Base-by-base conservation (phyloP, 1,140 invertebrate genomes). In the Sycophaga agraensis region DNA sequence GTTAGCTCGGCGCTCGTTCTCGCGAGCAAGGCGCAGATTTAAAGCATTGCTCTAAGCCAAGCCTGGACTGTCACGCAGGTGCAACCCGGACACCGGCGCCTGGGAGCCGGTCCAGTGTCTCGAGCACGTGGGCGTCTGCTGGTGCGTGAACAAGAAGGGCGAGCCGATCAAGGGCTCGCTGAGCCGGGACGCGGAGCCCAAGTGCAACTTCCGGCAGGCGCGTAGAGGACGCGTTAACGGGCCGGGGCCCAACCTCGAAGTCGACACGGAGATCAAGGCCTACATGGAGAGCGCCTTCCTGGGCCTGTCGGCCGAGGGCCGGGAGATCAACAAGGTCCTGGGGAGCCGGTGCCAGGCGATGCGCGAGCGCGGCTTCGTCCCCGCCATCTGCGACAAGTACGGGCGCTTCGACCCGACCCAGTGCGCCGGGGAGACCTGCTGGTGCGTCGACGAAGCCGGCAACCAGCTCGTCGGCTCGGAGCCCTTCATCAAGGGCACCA, bases 401-500 rank as follows among this genome's bases (percentile, higher is more conserved):
- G 90, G 91, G 2, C 83, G 85, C 66, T 93, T 92, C 72, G 80
- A 86, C 2, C 85, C 91, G 0, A 87, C 84, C 0, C 91, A 93
- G 69, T 93, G 91, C 69, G 86, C 86, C 28, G 84, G 84, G 1
- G 85, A 85, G 1, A 84, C 83, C 22, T 94, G 91, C 73, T 93
- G 91, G 91, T 94, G 91, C 74, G 91, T 93, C 3, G 91, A 94
- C 74, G 90, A 91, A 61, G 90, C 90, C 1, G 91, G 91, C 9
- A 91, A 92, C 77, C 88, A 90, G 65, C 72, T 91, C 1, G 81
- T 85, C 62, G 78, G 85, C 21, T 83, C 84, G 2, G 80, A 86
- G 67, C 82, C 86, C 31, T 88, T 92, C 75, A 76, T 83, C 55
- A 86, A 82, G 72, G 87, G 85, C 42, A 80, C 84, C 34, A 82